These are phyloP conservation scores for Cichlasoma orientale DNA, from an alignment of 2,797 vertebrate genomes.

Conservation along the genomic window DNA sequence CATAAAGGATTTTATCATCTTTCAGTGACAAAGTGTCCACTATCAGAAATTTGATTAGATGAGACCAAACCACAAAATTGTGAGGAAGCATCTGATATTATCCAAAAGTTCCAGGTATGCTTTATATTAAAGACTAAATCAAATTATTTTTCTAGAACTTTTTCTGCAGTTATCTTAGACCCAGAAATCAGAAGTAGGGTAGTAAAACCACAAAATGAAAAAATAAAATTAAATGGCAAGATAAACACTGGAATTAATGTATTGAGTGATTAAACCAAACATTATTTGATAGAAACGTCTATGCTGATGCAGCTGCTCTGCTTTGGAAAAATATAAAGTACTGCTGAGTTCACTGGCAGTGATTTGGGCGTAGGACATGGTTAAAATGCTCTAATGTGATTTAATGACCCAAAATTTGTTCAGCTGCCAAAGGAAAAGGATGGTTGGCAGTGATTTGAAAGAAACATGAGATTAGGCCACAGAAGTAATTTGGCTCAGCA, in stretches of 20 bases:
- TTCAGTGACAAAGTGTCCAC: neutral
- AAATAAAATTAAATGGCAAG: neutral
- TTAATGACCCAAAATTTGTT: slow-evolving; percentile 63
- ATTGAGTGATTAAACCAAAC: neutral
- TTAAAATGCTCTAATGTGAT: slow-evolving; percentile 60
- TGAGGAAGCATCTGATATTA: neutral
- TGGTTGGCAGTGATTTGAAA: slow-evolving; percentile 55
- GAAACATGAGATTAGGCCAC: slow-evolving; percentile 51
- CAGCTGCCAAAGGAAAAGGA: slow-evolving; percentile 55
- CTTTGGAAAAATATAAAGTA: slow-evolving; percentile 7
- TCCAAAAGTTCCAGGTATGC: neutral
- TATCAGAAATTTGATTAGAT: neutral
- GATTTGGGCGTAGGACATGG: slow-evolving; percentile 10
- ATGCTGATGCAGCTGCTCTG: neutral
- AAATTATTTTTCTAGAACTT: neutral
- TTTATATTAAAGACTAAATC: neutral
- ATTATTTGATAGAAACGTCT: neutral
- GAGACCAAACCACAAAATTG: neutral
- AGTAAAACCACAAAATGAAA: neutral
- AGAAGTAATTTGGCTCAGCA: slow-evolving; percentile 61
- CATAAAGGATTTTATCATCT: neutral
- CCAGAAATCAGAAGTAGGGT: neutral
- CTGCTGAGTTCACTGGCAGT: slow-evolving; percentile 2
- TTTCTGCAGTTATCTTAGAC: neutral
- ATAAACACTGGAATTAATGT: neutral